Conservation (phyloP, 2,888 invertebrate species). For the Oeneis ivallda region DNA sequence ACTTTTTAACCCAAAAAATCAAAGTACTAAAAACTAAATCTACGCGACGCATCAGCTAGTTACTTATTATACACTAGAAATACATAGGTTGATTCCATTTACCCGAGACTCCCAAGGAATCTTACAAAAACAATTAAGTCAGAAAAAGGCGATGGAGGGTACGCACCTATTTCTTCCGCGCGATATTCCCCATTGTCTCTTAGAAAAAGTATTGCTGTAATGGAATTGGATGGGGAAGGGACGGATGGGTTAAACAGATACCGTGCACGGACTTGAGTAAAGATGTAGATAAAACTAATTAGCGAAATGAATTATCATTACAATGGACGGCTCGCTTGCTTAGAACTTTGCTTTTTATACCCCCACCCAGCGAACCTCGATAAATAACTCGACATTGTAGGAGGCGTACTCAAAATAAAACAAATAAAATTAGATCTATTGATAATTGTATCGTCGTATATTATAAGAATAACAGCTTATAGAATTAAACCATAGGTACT, state of each 20-base stretch:
- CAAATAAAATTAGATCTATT: too few species aligned
- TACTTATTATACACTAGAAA: too few species aligned
- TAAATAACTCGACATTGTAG: too few species aligned
- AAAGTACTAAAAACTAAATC: too few species aligned
- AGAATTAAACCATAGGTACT: too few species aligned
- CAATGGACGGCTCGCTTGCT: neutral
- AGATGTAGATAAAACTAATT: conserved; percentile 50
- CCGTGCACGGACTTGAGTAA: conserved; percentile 50
- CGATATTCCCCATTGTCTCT: conserved; percentile 46
- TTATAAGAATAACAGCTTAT: too few species aligned
- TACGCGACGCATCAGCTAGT: too few species aligned
- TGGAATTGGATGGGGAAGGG: conserved; percentile 62
- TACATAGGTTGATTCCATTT: neutral
- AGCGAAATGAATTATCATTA: conserved; percentile 64
- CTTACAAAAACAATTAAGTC: conserved; percentile 41
- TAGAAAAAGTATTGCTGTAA: conserved; percentile 58
- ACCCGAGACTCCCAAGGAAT: conserved; percentile 23
- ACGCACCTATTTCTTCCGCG: conserved; percentile 26
- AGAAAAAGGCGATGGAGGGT: conserved; percentile 29
- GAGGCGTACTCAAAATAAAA: too few species aligned
- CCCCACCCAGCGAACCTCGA: too few species aligned
- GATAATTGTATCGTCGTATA: too few species aligned
- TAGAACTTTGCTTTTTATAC: neutral
- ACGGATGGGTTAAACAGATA: conserved; percentile 54
- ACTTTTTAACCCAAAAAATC: too few species aligned